phyloP scores from a whole-genome alignment of 2,113 vertebrate species.

The Nettapus auritus region DNA sequence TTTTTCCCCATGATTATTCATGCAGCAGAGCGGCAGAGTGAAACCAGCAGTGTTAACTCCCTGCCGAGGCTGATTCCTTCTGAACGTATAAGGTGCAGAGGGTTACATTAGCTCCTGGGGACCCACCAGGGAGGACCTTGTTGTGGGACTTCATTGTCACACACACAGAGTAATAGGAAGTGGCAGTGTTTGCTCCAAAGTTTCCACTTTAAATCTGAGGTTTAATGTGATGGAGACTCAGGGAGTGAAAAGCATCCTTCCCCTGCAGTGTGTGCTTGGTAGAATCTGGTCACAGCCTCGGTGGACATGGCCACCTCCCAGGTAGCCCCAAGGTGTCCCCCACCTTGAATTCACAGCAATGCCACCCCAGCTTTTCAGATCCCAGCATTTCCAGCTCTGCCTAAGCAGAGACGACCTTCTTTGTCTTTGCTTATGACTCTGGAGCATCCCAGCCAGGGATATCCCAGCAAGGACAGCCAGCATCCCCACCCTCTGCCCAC shows the following conservation, averaged over 20 bases:
- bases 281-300: background rate
- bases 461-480: background rate
- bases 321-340: fast-evolving
- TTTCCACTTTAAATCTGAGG: background rate
- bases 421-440: background rate
- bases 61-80: background rate
- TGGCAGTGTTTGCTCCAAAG: background rate
- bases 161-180: background rate
- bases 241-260: background rate
- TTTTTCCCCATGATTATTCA: constrained; percentile 1
- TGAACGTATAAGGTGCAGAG: background rate
- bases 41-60: constrained; percentile 11
- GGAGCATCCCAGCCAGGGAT: background rate
- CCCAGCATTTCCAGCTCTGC: background rate
- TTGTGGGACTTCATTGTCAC: background rate
- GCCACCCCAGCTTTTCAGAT: background rate
- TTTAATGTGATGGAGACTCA: background rate
- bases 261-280: background rate
- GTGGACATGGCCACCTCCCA: background rate
- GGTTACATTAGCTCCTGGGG: background rate
- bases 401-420: background rate
- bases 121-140: background rate
- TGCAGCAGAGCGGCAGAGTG: background rate
- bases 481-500: background rate
- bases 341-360: background rate